Base-by-base conservation (phyloP, 2,113 vertebrate genomes). In the Ciconia stormi region DNA sequence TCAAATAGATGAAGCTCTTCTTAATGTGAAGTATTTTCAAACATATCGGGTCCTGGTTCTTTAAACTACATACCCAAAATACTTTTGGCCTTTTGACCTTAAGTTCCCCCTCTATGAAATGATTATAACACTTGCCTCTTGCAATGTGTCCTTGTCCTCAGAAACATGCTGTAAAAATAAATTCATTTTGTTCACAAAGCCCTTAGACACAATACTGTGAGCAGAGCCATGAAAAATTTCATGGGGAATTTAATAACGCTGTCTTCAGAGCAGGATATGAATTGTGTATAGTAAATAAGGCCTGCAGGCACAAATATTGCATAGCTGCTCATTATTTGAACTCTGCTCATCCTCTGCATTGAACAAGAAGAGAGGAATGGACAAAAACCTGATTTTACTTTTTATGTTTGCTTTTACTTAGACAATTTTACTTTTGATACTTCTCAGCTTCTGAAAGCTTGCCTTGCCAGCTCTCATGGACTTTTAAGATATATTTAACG, bases 201-300 rank as follows among this genome's bases (percentile, higher is more conserved):
- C 73, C 27, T 95, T 82, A 90, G 53, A 85, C 78, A 69, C 44
- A 85, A 32, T 76, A 38, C 11, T 91, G 62, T 85, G 73, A 82
- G 82, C 52, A 77, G 53, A 94, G 36, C 49, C 70, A 94, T 61
- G 91, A 71, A 95, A 76, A 96, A 65, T 58, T 91, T 96, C 78
- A 36, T 86, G 84, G 58, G 82, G 87, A 94, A 95, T 96, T 93
- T 96, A 96, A 96, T 97, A 96, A 96, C 90, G 82, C 56, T 3
- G 40, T 85, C 87, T 95, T 94, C 85, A 82, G 84, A 94, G 92
- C 96, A 97, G 96, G 96, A 96, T 96, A 96, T 96, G 96, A 97
- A 91, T 80, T 96, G 92, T 86, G 84, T 96, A 94, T 94, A 90
- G 93, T 94, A 97, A 96, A 95, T 95, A 97, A 93, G 95, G 78